Evolutionary conservation across 1,140 invertebrate species (phyloP).

Genomic region (Bombus superbus): DNA sequence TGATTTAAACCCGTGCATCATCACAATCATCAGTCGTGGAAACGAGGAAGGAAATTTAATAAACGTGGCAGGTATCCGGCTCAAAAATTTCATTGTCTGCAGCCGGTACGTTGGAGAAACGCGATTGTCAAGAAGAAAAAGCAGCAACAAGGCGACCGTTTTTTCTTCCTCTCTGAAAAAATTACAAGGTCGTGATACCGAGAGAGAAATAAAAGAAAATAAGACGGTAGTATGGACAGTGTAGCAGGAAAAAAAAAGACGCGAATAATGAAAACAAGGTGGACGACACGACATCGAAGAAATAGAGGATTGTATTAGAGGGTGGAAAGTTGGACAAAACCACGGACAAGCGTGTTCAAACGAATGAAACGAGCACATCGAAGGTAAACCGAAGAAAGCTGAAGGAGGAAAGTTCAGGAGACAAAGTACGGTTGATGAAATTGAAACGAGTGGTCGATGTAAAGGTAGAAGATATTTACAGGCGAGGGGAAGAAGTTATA

Average conservation of each 20-base stretch:
- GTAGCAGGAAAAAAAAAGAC: neutral
- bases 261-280: neutral
- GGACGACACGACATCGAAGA: no score
- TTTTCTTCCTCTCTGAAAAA: neutral
- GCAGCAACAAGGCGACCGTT: no score
- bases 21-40: neutral
- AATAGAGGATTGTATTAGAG: neutral
- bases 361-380: neutral
- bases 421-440: neutral
- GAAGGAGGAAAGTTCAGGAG: neutral
- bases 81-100: neutral
- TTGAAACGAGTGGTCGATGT: neutral
- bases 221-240: no score
- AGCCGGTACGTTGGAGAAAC: neutral
- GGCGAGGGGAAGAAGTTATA: neutral
- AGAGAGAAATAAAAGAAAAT: neutral
- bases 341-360: neutral
- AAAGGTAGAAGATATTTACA: neutral
- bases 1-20: neutral
- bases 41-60: constrained; percentile 5
- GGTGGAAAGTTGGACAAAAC: neutral
- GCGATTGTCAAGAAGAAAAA: constrained; percentile 9
- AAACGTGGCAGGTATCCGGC: neutral
- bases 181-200: neutral
- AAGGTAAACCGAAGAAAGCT: neutral